Conservation (phyloP, 2,113 vertebrate species). For the Petroica traversi region DNA sequence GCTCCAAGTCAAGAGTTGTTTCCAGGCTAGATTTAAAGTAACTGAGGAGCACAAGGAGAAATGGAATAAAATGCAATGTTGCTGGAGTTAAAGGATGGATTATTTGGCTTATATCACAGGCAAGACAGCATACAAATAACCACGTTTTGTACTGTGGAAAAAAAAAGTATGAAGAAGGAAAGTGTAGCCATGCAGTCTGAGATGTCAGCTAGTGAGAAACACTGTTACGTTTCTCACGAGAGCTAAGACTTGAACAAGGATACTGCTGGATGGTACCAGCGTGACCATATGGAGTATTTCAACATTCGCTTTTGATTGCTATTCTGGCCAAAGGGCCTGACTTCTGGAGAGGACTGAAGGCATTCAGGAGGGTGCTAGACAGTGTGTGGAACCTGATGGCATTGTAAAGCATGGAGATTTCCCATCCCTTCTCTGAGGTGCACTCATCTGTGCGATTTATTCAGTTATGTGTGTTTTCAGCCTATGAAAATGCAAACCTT, state of each 20-base stretch:
- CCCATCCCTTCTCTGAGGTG: neutral
- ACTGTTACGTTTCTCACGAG: neutral
- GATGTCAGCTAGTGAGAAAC: neutral
- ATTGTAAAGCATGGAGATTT: neutral
- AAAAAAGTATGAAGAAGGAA: neutral
- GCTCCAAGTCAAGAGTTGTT: neutral
- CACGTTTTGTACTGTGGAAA: neutral
- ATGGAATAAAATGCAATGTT: neutral
- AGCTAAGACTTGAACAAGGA: neutral
- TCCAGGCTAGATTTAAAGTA: neutral
- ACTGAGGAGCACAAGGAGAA: neutral
- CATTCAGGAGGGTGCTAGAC: neutral
- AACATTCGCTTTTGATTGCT: neutral
- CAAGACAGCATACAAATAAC: neutral
- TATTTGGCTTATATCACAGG: neutral
- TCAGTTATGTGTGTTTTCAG: neutral
- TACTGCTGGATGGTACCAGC: neutral
- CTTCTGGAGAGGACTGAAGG: neutral
- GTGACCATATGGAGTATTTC: neutral
- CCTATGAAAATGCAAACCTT: neutral
- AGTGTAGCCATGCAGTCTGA: neutral
- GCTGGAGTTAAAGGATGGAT: neutral
- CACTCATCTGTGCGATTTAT: neutral
- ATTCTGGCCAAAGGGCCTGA: neutral
- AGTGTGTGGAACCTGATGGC: fast-evolving